Conservation (phyloP, 2,113 vertebrate species). For the Cyphomyrus plagiostoma region DNA sequence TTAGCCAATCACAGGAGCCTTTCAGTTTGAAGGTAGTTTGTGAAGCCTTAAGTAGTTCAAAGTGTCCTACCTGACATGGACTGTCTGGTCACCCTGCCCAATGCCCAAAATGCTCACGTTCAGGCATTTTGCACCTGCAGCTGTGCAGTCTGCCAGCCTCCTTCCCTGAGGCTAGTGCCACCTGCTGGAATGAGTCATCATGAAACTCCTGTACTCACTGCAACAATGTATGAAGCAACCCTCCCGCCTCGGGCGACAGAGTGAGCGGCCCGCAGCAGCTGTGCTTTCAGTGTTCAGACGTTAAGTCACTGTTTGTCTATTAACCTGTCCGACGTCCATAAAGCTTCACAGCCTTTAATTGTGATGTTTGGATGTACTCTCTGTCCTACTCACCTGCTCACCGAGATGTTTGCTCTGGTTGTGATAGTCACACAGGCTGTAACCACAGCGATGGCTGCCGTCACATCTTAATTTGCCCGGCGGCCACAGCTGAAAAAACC, state of each 20-base stretch:
- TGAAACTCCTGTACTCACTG: not conserved
- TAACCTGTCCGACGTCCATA: constrained; percentile 12
- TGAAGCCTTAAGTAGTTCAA: not conserved
- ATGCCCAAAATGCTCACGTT: not conserved
- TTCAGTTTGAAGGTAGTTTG: not conserved
- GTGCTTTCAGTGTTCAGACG: not conserved
- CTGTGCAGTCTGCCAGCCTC: not conserved
- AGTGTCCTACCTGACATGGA: not conserved
- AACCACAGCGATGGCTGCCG: not conserved
- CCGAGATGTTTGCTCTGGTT: not conserved
- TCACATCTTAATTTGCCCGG: not conserved
- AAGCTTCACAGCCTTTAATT: not conserved
- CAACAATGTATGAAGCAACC: too few relatives aligned
- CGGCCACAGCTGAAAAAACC: not conserved
- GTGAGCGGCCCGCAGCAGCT: not conserved
- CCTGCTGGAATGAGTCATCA: not conserved
- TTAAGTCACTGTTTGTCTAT: not conserved
- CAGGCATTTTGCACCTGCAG: not conserved
- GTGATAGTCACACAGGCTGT: too few relatives aligned
- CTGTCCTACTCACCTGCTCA: not conserved
- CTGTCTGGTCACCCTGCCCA: not conserved
- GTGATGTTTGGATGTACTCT: not conserved
- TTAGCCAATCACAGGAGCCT: not conserved
- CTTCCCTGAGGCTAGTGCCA: not conserved
- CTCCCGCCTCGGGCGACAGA: not conserved